Evolutionary conservation across 1,140 invertebrate genomes (phyloP), one percentile per base, ranked within the genome.

Genomic region (Neodiprion virginianus): DNA sequence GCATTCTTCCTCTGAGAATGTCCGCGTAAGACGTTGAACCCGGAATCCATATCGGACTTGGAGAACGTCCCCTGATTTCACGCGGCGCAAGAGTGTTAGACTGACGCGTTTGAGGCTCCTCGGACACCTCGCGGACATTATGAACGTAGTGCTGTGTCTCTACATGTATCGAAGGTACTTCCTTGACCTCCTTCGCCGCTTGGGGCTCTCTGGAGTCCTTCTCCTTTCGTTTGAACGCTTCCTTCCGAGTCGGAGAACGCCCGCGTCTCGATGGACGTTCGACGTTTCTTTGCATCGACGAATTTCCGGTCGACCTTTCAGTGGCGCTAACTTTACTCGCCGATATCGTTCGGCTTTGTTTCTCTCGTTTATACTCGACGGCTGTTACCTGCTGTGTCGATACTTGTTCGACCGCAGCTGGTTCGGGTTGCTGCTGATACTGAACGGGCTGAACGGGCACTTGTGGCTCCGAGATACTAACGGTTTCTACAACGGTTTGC

Each of bases 11-110:
- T 70, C 91, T 90, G 10, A 95, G 89, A 74, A 96, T 93, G 84
- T 95, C 94, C 8, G 94, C 94, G 83, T 95, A 95, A 48, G 94
- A 91, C 12, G 92, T 92, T 11, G 92, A 93, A 48, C 93, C 94
- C 0, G 93, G 92, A 9, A 88, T 81, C 93, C 93, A 95, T 76
- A 94, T 91, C 14, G 93, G 94, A 85, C 93, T 94, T 12, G 90
- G 90, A 4, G 93, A 94, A 76, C 93, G 87, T 17, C 84, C 84
- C 75, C 90, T 84, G 48, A 50, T 78, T 49, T 89, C 83, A 0
- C 69, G 71, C 0, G 86, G 83, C 4, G 81, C 72, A 47, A 86
- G 67, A 3, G 28, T 14, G 14, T 72, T 14, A 1, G 28, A 23
- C 10, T 49, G 47, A 48, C 67, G 14, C 14, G n/a, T n/a, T 48